Evolutionary conservation across 1,140 invertebrate species (phyloP), one percentile per base, ranked within the genome.

Genomic region (Drosophila sucinea): DNA sequence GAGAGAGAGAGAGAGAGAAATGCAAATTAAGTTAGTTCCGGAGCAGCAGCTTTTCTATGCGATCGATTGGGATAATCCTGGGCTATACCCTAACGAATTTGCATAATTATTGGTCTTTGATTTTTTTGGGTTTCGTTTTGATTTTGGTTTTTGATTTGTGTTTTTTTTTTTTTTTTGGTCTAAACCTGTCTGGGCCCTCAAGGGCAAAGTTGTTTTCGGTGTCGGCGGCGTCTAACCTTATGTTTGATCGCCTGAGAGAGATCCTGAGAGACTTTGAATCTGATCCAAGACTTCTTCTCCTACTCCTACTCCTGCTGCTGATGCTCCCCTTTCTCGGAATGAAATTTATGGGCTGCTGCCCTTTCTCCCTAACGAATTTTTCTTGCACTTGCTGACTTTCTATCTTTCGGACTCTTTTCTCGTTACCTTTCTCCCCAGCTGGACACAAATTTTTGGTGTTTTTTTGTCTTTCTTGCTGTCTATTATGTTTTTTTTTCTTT

Each of bases 1-100:
- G 41, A 44, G 41, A n/a, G 35, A 62, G 30, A 29, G 55, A 5
- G 76, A 47, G 23, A 27, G 65, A 44, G 72, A 81, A 78, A 82
- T 89, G 84, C 84, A 89, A 84, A 89, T 90, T 68, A 58, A 77
- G 47, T 89, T 89, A 84, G 85, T 81, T 89, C 81, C 84, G 84
- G 85, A 81, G 44, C 77, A 89, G 77, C 84, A 87, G 80, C 84
- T 79, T 38, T 38, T 87, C 84, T 87, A 87, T 73, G 79, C 81
- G 72, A 70, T 60, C 40, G 25, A 73, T 66, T 62, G 66, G 84
- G 83, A 87, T 87, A 77, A 87, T 89, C 83, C 80, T 77, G 76
- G 67, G 47, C 60, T 63, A 67, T 81, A 74, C 65, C 60, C 70
- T 66, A 23, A 32, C 6, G 63, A 79, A 89, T 89, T 90, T 84